Base-by-base conservation (phyloP, 1,140 invertebrate species). In the Berghia stephanieae region DNA sequence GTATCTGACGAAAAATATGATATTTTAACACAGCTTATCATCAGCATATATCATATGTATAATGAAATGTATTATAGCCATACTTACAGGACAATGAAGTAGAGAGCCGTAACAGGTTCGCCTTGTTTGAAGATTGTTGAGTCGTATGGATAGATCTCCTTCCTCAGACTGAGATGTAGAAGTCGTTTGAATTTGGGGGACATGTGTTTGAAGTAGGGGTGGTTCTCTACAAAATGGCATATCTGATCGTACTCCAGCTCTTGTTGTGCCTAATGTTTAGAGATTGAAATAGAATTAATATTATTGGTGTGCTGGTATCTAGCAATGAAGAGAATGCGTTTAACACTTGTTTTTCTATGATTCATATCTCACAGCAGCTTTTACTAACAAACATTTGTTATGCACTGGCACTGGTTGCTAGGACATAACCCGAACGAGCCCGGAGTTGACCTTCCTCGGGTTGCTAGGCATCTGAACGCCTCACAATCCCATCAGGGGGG, bases 121-220 rank as follows among this genome's bases (percentile, higher is more conserved):
- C 86, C 87, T 73, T 88, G 87, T 60, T 77, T 70, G 3, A 85
- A 74, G 18, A 88, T 77, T 27, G 80, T 75, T 3, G 77, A 76
- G 49, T 86, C 83, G 63, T 84, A 87, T 3, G 80, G 63, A 43
- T 78, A 83, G 4, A 74, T 79, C 67, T 86, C 84, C 73, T 81
- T 81, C 36, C 84, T 74, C 1, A 88, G 36, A 78, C 86, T 86
- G 75, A 88, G 83, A 57, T 88, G 85, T 8, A 89, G 67, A 0
- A 89, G 79, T 34, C 86, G 85, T 67, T 87, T 85, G 24, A 88
- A 83, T 57, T 83, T 85, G 4, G 77, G 55, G 2, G 82, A 79
- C 87, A 86, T 85, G 57, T 85, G 78, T 0, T 77, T 66, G 78
- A 89, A 89, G 46, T 86, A 84, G 5, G 86, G 83, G 77, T 86